These are phyloP conservation scores for Melinaea marsaeus DNA, from an alignment of 2,888 invertebrate genomes.

Conservation along the genomic window DNA sequence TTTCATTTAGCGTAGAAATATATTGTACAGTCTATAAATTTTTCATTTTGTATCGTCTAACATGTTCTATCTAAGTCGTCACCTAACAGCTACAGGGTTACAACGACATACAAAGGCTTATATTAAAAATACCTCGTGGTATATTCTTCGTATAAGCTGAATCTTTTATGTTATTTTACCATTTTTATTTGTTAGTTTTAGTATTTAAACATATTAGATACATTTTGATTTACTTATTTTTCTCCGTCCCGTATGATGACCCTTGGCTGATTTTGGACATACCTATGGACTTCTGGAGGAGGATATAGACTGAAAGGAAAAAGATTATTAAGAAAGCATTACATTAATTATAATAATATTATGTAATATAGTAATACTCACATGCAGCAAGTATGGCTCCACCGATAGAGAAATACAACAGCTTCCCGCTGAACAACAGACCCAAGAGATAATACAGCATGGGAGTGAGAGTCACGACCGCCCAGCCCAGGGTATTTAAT, in stretches of 20 bases:
- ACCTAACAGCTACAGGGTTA: neutral
- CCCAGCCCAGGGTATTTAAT: constrained; percentile 85
- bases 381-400: constrained; percentile 84
- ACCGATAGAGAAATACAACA: constrained; percentile 83
- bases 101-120: constrained; percentile 6
- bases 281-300: constrained; percentile 88
- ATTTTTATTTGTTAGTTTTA: neutral
- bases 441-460: constrained; percentile 83
- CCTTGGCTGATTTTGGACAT: constrained; percentile 91
- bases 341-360: neutral
- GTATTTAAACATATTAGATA: constrained; percentile 31
- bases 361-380: constrained; percentile 76
- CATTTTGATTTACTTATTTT: constrained; percentile 56
- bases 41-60: constrained; percentile 4
- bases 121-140: constrained; percentile 3
- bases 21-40: constrained; percentile 6
- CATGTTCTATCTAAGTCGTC: neutral
- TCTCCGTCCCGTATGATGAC: constrained; percentile 86
- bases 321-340: neutral
- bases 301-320: constrained; percentile 83
- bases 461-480: constrained; percentile 81
- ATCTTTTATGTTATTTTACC: neutral
- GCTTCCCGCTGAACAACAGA: constrained; percentile 84
- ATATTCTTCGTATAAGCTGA: neutral
- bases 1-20: neutral